phyloP scores from a whole-genome alignment of 2,888 invertebrate genomes.

The Napeogenes sylphis region DNA sequence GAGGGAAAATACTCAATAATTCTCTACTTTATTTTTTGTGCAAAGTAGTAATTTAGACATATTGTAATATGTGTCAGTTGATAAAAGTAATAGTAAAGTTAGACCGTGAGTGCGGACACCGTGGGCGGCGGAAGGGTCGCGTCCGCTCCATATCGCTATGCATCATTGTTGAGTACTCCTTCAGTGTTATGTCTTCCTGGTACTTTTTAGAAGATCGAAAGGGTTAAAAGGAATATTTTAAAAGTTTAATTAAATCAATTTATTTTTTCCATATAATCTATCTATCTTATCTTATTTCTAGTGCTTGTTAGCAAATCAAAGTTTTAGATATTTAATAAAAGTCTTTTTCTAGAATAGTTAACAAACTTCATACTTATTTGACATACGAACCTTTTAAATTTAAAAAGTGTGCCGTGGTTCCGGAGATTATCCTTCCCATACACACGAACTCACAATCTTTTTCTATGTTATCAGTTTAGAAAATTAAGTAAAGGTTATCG shows the following conservation, averaged over 20 bases:
- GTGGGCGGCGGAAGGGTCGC: slow-evolving; percentile 53
- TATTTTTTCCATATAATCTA: no score
- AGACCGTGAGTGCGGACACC: slow-evolving; percentile 42
- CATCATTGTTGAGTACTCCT: slow-evolving; percentile 30
- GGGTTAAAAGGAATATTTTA: neutral
- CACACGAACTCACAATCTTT: no score
- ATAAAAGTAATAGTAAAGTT: slow-evolving; percentile 26
- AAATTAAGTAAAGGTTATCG: no score
- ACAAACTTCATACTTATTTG: no score
- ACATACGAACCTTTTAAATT: no score
- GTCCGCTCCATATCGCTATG: slow-evolving; percentile 47
- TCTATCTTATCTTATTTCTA: no score
- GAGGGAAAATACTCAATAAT: neutral
- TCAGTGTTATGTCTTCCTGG: slow-evolving; percentile 24
- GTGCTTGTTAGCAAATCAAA: no score
- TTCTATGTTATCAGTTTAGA: no score
- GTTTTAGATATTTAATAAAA: no score
- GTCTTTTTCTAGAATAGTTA: no score
- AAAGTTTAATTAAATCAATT: neutral
- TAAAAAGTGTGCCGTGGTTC: no score
- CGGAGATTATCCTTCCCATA: no score
- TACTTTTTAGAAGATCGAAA: slow-evolving; percentile 16
- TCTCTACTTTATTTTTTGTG: neutral
- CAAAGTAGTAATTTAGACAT: slow-evolving; percentile 3
- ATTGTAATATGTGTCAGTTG: slow-evolving; percentile 23